Evolutionary conservation across 2,113 vertebrate genomes (phyloP).

Genomic region (Oncorhynchus kisutch): DNA sequence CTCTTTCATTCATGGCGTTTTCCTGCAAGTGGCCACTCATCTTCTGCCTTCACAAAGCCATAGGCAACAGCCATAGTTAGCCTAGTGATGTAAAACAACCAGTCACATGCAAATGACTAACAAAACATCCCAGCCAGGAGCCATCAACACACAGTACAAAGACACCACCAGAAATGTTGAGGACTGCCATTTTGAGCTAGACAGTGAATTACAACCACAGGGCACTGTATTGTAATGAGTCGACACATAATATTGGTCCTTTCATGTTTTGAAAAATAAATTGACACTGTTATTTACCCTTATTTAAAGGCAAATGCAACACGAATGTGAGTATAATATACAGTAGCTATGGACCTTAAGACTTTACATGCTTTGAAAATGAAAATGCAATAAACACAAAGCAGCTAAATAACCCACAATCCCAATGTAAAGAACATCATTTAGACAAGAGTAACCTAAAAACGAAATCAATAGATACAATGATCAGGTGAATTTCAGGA

Average conservation of each 20-base stretch:
- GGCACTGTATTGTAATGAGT: background rate
- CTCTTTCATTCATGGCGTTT: background rate
- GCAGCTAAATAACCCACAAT: background rate
- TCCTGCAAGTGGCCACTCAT: constrained; percentile 29
- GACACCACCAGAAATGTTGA: background rate
- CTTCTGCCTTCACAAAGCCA: background rate
- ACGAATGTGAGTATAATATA: background rate
- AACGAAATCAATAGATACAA: background rate
- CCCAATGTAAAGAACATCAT: too few species aligned
- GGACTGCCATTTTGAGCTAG: background rate
- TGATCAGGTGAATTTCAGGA: background rate
- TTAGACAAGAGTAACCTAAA: background rate
- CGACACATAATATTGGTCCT: background rate
- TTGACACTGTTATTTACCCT: background rate
- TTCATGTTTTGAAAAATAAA: background rate
- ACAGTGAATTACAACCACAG: background rate
- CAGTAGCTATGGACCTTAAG: background rate
- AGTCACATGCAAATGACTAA: constrained; percentile 30
- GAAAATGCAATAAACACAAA: background rate
- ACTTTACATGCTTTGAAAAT: background rate
- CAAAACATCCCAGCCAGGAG: background rate
- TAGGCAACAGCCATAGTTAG: background rate
- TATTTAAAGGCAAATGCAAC: background rate
- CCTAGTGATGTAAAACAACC: constrained; percentile 49
- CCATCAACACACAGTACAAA: too few species aligned